These are phyloP conservation scores for Oryzaephilus surinamensis DNA, from an alignment of 1,140 invertebrate species.

Conservation along the genomic window DNA sequence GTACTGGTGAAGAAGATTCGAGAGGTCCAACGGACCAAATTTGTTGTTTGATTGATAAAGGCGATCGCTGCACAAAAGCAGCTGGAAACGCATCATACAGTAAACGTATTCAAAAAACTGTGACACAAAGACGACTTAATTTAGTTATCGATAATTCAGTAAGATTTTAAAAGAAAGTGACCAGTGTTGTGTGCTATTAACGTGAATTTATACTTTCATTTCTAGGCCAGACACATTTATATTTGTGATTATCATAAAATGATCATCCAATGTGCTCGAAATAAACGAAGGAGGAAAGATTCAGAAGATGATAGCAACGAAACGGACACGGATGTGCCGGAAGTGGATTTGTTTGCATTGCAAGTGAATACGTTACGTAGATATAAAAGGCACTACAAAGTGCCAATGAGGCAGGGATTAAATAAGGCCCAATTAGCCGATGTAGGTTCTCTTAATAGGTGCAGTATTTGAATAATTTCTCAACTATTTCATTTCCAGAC, in stretches of 20 bases:
- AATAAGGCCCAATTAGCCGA: constrained; percentile 94
- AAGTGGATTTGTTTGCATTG: constrained; percentile 86
- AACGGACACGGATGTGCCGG: constrained; percentile 75
- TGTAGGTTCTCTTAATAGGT: constrained; percentile 53
- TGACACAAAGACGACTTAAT: constrained; percentile 83
- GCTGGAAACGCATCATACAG: constrained; percentile 95
- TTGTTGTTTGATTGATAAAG: constrained; percentile 88
- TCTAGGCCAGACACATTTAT: constrained; percentile 84
- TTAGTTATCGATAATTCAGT: constrained; percentile 78
- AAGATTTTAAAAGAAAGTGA: too few species aligned
- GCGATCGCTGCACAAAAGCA: constrained; percentile 69
- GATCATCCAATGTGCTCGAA: constrained; percentile 86
- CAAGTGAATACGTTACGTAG: constrained; percentile 86
- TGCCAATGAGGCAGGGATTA: constrained; percentile 76
- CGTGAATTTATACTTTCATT: too few species aligned
- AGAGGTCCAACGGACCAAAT: constrained; percentile 73
- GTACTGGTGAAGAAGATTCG: constrained; percentile 81
- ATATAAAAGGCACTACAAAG: constrained; percentile 90
- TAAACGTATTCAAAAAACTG: constrained; percentile 92
- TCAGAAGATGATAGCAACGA: constrained; percentile 88
- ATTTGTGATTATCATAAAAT: constrained; percentile 95
- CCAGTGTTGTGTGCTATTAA: too few species aligned
- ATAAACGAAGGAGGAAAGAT: constrained; percentile 74
- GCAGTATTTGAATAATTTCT: constrained; percentile 6
- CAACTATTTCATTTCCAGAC: constrained; percentile 50